Evolutionary conservation across 2,888 invertebrate genomes (phyloP).

Genomic region (Ommatoiulus sabulosus): DNA sequence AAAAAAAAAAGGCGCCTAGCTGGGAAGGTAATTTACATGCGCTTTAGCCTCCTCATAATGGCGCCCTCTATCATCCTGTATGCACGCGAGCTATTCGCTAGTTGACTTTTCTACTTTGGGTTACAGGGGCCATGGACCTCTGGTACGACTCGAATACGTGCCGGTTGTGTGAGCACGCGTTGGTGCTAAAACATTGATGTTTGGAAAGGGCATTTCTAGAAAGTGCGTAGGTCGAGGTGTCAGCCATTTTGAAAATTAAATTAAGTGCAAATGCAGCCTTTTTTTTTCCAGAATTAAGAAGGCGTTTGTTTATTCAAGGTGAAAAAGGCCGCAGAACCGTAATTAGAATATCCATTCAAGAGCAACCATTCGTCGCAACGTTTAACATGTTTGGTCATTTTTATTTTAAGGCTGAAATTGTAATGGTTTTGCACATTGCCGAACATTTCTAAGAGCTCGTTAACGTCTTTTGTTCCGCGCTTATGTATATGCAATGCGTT

Average conservation of each 20-base stretch:
- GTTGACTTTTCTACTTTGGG: neutral
- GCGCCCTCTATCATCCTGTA: neutral
- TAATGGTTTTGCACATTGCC: neutral
- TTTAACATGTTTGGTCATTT: neutral
- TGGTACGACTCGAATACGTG: neutral
- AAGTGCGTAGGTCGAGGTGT: neutral
- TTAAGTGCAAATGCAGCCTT: neutral
- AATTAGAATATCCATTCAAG: neutral
- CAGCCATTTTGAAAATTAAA: slow-evolving; percentile 17
- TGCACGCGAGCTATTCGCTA: neutral
- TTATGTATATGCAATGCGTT: neutral
- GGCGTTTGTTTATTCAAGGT: neutral
- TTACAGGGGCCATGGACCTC: neutral
- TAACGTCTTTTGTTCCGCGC: neutral
- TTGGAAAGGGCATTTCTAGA: neutral
- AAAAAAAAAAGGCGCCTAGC: neutral
- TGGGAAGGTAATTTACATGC: neutral
- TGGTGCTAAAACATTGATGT: neutral
- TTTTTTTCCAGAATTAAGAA: slow-evolving; percentile 20
- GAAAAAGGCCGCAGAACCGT: neutral
- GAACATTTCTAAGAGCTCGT: slow-evolving; percentile 14
- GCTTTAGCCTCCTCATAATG: neutral
- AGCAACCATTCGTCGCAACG: neutral
- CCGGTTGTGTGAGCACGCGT: neutral
- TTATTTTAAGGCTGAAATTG: neutral